Evolutionary conservation across 2,797 vertebrate genomes (phyloP).

Genomic region (Helicolenus hilgendorfi): DNA sequence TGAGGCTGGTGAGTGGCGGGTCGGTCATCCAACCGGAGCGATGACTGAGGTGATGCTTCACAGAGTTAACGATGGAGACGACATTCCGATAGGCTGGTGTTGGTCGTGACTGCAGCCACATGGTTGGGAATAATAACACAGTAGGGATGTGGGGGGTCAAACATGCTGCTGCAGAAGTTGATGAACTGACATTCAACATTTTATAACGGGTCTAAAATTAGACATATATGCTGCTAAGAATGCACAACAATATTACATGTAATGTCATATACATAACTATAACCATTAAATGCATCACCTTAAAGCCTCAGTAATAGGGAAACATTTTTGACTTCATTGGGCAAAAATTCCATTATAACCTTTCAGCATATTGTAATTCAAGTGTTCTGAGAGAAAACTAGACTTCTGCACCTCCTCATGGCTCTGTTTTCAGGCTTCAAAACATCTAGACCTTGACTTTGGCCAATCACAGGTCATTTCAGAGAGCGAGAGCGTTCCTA

Average conservation of each 20-base stretch:
- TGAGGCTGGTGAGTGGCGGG: slow-evolving; percentile 53
- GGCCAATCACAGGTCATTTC: too few species aligned
- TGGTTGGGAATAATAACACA: slow-evolving; percentile 46
- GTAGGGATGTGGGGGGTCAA: background rate
- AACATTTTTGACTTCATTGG: too few species aligned
- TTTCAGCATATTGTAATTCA: too few species aligned
- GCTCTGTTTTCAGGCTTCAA: too few species aligned
- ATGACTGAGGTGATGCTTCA: slow-evolving; percentile 42
- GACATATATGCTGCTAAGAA: background rate
- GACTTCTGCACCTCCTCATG: too few species aligned
- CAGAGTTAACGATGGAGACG: background rate
- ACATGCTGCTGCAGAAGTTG: slow-evolving; percentile 11
- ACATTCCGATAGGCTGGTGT: slow-evolving; percentile 61
- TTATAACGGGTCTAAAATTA: background rate
- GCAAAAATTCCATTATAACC: too few species aligned
- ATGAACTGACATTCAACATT: background rate
- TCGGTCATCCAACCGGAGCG: slow-evolving; percentile 40
- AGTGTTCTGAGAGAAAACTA: too few species aligned
- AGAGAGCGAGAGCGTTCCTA: too few species aligned
- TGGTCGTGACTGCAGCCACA: slow-evolving; percentile 61
- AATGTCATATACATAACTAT: background rate
- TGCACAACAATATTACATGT: too few species aligned
- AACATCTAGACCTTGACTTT: too few species aligned
- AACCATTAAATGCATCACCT: background rate
- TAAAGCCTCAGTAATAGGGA: too few species aligned